Percentiles rank a stretch among this genome's conserved stretches.
Conservation (phyloP, 2,888 invertebrate species). For the Nemoura dubitans region DNA sequence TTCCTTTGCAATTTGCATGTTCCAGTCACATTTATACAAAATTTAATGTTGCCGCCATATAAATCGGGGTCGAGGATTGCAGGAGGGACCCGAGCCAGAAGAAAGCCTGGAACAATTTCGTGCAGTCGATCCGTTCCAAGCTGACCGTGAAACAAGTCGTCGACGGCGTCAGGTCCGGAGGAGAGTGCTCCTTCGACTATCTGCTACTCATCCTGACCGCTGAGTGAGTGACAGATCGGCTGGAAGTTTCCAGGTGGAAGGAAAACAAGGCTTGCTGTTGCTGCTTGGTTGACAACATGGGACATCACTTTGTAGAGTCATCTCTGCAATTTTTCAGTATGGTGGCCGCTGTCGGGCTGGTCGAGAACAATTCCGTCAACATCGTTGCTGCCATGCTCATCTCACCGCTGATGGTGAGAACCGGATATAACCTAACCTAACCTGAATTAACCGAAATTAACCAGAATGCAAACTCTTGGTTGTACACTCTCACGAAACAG, state of each 20-base stretch:
- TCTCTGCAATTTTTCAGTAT: constrained; percentile 75
- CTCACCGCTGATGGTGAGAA: constrained; percentile 72
- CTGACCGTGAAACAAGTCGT: constrained; percentile 86
- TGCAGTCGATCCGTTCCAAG: constrained; percentile 80
- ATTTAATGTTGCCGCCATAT: too few relatives aligned
- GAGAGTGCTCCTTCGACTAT: constrained; percentile 83
- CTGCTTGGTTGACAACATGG: too few relatives aligned
- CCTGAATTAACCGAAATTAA: too few relatives aligned
- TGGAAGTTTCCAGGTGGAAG: too few relatives aligned
- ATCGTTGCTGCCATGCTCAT: constrained; percentile 82
- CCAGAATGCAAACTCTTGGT: too few relatives aligned
- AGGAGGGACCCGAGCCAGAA: constrained; percentile 58
- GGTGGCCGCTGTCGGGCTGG: constrained; percentile 82
- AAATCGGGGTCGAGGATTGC: not conserved
- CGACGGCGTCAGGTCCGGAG: constrained; percentile 78
- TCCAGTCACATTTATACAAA: too few relatives aligned
- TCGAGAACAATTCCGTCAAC: constrained; percentile 85
- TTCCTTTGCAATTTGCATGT: too few relatives aligned
- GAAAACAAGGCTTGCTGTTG: too few relatives aligned
- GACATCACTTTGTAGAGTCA: too few relatives aligned
- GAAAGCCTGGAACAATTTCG: constrained; percentile 75
- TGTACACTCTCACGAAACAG: too few relatives aligned
- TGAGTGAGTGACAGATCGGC: constrained; percentile 71
- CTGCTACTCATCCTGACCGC: constrained; percentile 81
- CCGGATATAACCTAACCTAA: too few relatives aligned